Percentiles rank a stretch among this genome's conserved stretches.
phyloP scores from a whole-genome alignment of 2,888 invertebrate genomes.

The Anodontia alba region DNA sequence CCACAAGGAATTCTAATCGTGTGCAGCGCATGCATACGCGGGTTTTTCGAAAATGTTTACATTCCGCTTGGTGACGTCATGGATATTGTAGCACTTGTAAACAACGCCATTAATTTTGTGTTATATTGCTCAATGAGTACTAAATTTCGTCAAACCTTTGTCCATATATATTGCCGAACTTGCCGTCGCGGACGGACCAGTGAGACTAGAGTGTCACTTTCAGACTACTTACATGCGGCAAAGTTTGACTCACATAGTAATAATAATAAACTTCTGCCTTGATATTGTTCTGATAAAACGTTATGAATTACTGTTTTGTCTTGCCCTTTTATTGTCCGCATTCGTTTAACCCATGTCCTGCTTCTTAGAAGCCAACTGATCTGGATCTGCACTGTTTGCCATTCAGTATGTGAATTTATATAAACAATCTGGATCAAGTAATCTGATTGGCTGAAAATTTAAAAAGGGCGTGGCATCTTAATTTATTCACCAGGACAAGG shows the following conservation, averaged over 20 bases:
- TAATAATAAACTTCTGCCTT: conserved; percentile 46
- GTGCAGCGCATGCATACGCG: conserved; percentile 90
- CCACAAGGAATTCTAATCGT: conserved; percentile 92
- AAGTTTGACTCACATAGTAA: conserved; percentile 62
- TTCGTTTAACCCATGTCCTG: too few relatives aligned
- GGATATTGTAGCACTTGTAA: conserved; percentile 95
- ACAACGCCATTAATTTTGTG: conserved; percentile 96
- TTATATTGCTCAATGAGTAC: conserved; percentile 97
- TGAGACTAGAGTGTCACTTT: conserved; percentile 57
- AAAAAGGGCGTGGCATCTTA: too few relatives aligned
- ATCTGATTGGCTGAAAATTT: too few relatives aligned
- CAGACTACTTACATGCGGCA: conserved; percentile 43
- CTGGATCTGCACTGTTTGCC: too few relatives aligned
- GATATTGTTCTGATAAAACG: neutral
- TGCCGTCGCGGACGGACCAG: conserved; percentile 39
- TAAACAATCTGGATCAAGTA: too few relatives aligned
- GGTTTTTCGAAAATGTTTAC: conserved; percentile 89
- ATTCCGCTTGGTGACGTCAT: conserved; percentile 89
- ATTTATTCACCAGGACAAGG: too few relatives aligned
- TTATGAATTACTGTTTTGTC: neutral
- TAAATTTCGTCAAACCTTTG: conserved; percentile 90
- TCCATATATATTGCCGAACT: conserved; percentile 70
- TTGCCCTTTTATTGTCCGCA: neutral
- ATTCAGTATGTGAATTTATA: too few relatives aligned
- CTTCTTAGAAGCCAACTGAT: too few relatives aligned